These are phyloP conservation scores for Vanacampus margaritifer DNA, from an alignment of 2,113 vertebrate genomes.

Conservation along the genomic window DNA sequence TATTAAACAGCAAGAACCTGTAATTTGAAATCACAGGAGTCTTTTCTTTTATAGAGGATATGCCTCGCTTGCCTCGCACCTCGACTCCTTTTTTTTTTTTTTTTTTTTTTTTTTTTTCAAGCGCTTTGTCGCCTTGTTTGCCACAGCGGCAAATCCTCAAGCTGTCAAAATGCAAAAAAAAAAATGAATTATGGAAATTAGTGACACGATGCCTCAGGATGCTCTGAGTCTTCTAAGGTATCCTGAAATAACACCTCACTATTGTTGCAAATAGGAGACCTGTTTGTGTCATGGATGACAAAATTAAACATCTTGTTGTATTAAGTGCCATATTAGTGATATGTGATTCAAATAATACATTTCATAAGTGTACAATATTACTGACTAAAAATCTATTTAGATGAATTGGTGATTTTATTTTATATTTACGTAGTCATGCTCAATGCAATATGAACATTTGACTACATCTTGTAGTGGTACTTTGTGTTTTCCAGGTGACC, in stretches of 20 bases:
- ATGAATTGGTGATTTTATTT: too few relatives aligned
- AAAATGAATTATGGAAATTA: slow-evolving; percentile 57
- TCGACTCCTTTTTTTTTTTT: slow-evolving; percentile 14
- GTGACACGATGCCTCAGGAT: slow-evolving; percentile 41
- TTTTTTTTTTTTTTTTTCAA: background rate
- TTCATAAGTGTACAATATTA: too few relatives aligned
- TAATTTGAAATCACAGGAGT: slow-evolving; percentile 45
- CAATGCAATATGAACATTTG: too few relatives aligned
- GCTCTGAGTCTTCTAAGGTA: slow-evolving; percentile 32
- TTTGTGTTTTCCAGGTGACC: too few relatives aligned
- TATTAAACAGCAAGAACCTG: slow-evolving; percentile 37
- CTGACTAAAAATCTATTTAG: too few relatives aligned
- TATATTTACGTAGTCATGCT: too few relatives aligned
- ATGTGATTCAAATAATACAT: too few relatives aligned
- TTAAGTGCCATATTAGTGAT: too few relatives aligned
- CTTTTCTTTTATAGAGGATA: slow-evolving; percentile 52
- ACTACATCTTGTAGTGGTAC: too few relatives aligned
- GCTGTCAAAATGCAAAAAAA: slow-evolving; percentile 55
- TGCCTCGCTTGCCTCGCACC: slow-evolving; percentile 38
- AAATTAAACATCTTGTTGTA: slow-evolving; percentile 22
- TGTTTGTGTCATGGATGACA: slow-evolving; percentile 9
- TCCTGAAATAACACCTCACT: slow-evolving; percentile 13
- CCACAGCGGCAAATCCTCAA: slow-evolving; percentile 43
- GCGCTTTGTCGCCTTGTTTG: slow-evolving; percentile 54
- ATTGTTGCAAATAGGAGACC: slow-evolving; percentile 26